A percentile compares a stretch with the other conserved stretches of the same genome.
Evolutionary conservation across 2,113 vertebrate species (phyloP).

Genomic region (Theropithecus gelada): DNA sequence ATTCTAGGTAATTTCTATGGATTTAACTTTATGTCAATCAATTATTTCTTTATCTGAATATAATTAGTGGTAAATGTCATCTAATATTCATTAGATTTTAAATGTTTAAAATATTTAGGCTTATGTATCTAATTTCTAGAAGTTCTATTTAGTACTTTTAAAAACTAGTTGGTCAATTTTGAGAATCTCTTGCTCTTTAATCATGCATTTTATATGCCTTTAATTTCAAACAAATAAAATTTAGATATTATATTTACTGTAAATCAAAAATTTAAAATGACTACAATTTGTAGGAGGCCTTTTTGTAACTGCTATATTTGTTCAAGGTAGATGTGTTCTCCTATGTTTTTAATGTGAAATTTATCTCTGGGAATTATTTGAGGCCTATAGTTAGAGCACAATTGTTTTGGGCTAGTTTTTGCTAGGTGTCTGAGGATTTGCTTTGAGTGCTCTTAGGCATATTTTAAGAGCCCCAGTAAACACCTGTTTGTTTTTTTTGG

Average conservation of each 20-base stretch:
- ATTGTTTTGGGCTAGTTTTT: neutral
- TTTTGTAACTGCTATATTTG: neutral
- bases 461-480: neutral
- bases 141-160: neutral
- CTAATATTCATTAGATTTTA: neutral
- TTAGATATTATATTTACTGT: neutral
- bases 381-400: neutral
- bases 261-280: neutral
- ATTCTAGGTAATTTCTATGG: neutral
- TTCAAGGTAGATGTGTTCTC: neutral
- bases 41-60: neutral
- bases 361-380: neutral
- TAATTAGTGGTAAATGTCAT: neutral
- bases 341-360: neutral
- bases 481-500: too few relatives aligned
- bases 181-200: neutral
- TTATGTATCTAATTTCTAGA: neutral
- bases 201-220: neutral
- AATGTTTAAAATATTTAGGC: neutral
- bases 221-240: neutral
- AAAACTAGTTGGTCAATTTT: neutral
- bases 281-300: neutral
- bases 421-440: neutral
- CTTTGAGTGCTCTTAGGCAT: neutral
- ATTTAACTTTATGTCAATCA: neutral